Evolutionary conservation across 2,113 vertebrate species (phyloP).

Genomic region (Atractosteus spatula): DNA sequence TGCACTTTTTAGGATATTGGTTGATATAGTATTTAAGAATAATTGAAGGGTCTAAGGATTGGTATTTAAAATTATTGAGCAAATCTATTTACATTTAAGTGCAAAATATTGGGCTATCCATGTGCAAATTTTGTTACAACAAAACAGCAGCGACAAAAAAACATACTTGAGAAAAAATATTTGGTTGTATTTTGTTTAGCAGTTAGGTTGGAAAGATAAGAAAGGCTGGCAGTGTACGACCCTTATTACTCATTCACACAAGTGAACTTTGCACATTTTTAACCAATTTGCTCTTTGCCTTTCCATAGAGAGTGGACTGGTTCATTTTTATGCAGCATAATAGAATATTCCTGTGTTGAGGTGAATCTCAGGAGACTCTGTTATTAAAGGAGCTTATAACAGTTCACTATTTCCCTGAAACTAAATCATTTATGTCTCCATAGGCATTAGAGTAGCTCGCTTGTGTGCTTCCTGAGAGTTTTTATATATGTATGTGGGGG

Average conservation of each 20-base stretch:
- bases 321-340: not conserved
- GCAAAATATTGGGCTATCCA: no score
- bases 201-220: no score
- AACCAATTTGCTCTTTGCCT: slow-evolving; percentile 10
- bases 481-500: not conserved
- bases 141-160: no score
- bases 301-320: slow-evolving; percentile 6
- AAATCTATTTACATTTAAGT: no score
- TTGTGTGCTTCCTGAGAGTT: not conserved
- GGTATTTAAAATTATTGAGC: no score
- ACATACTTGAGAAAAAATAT: no score
- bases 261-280: not conserved
- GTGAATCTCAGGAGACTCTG: not conserved
- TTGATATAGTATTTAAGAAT: no score
- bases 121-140: no score
- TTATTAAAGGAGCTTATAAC: slow-evolving; percentile 13
- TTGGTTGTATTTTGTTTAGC: no score
- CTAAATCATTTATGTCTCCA: slow-evolving; percentile 2
- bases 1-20: no score
- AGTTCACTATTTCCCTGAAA: slow-evolving; percentile 4
- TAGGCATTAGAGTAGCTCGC: not conserved
- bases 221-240: not conserved
- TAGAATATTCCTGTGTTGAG: not conserved
- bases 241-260: not conserved
- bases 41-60: no score